These are phyloP conservation scores for Ctenodactylus gundi DNA, from an alignment of 2,113 vertebrate species.

Conservation along the genomic window DNA sequence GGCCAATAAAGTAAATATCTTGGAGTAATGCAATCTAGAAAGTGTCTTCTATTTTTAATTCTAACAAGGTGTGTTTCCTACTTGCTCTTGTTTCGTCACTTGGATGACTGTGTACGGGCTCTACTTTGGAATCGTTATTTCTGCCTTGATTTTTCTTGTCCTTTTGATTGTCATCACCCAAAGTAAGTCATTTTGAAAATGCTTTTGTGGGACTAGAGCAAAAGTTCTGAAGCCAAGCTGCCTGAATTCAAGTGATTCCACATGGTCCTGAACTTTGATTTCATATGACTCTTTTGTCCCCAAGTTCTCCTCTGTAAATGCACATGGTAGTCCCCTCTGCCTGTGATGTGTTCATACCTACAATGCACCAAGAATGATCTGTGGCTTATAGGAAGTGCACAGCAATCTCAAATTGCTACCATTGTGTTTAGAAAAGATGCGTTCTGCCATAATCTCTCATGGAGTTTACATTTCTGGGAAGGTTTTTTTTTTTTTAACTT, in stretches of 20 bases:
- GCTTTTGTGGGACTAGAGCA: not conserved
- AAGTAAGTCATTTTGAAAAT: slow-evolving; percentile 69
- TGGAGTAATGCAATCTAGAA: not conserved
- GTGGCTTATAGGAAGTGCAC: not conserved
- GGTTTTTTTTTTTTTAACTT: not conserved
- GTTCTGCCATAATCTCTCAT: not conserved
- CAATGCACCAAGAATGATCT: no score
- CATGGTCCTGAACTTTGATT: not conserved
- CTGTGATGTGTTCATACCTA: no score
- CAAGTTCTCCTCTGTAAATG: not conserved
- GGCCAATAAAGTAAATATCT: not conserved
- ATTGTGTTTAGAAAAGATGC: not conserved
- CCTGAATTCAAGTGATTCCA: not conserved
- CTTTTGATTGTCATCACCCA: slow-evolving; percentile 50
- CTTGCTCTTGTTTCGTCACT: slow-evolving; percentile 39
- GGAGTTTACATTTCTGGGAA: not conserved
- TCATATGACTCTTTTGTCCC: not conserved
- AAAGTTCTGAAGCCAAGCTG: not conserved
- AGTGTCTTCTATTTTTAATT: not conserved
- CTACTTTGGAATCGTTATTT: slow-evolving; percentile 24
- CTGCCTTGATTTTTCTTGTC: not conserved
- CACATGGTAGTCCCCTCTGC: rapidly evolving
- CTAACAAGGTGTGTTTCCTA: not conserved
- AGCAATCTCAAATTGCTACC: not conserved
- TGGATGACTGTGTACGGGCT: not conserved